A percentile compares a stretch with the other conserved stretches of the same genome.
Conservation (phyloP, 2,797 vertebrate genomes). For the Sebastes alutus region DNA sequence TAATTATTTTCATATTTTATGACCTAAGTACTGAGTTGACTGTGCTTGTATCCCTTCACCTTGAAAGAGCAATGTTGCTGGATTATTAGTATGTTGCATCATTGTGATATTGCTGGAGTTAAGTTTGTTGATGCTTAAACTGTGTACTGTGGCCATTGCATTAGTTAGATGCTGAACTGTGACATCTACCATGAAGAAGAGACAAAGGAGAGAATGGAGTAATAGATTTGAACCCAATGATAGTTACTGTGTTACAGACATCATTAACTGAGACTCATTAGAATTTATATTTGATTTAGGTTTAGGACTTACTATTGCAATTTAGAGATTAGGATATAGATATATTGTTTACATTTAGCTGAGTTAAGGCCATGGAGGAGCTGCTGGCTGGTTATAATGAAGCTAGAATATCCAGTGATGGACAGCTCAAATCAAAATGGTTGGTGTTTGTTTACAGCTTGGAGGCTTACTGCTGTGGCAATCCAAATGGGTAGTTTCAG, state of each 20-base stretch:
- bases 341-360: no score
- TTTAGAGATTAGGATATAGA: no score
- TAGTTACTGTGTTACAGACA: background rate
- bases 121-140: background rate
- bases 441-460: no score
- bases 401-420: no score
- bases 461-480: no score
- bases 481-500: no score
- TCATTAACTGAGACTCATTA: background rate
- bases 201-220: background rate
- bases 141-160: background rate
- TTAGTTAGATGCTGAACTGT: background rate
- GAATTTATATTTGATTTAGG: background rate
- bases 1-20: background rate
- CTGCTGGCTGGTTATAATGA: no score
- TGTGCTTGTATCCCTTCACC: background rate
- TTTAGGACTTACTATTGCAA: no score
- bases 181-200: background rate
- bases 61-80: background rate
- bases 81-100: background rate
- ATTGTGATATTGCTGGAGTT: background rate
- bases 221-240: background rate
- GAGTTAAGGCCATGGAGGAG: no score
- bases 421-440: no score
- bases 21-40: background rate